phyloP scores from a whole-genome alignment of 2,888 invertebrate species.

The Cybosia mesomella region DNA sequence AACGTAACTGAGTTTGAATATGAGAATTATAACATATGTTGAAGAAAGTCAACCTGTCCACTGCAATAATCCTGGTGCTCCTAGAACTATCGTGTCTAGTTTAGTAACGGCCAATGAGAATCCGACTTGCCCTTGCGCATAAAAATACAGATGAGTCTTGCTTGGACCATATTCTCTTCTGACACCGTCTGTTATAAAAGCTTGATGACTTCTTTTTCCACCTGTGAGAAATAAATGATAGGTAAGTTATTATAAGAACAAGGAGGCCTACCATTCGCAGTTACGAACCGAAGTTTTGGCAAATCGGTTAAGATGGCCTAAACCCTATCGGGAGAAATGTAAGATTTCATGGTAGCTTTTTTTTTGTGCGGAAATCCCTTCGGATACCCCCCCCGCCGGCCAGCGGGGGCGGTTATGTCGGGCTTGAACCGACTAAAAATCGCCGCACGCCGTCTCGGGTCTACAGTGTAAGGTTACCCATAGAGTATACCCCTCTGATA shows the following conservation, averaged over 20 bases:
- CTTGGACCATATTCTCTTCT: slow-evolving; percentile 71
- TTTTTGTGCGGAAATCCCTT: too few relatives aligned
- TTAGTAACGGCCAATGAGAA: slow-evolving; percentile 81
- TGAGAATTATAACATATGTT: neutral
- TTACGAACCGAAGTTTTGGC: too few relatives aligned
- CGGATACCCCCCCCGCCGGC: too few relatives aligned
- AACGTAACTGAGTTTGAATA: neutral
- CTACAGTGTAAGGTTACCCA: too few relatives aligned
- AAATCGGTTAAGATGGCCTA: too few relatives aligned
- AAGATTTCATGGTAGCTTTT: too few relatives aligned
- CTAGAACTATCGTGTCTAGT: slow-evolving; percentile 80
- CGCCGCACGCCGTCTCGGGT: too few relatives aligned
- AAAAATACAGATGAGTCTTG: slow-evolving; percentile 74
- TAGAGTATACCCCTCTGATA: too few relatives aligned
- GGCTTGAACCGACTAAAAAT: too few relatives aligned
- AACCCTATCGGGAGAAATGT: too few relatives aligned
- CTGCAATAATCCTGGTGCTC: slow-evolving; percentile 88
- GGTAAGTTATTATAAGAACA: neutral
- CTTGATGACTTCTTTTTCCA: slow-evolving; percentile 55
- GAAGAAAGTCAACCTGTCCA: slow-evolving; percentile 83
- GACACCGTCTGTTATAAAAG: slow-evolving; percentile 60
- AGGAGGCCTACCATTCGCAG: too few relatives aligned
- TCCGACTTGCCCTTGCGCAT: slow-evolving; percentile 85
- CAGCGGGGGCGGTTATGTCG: too few relatives aligned
- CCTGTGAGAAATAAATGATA: slow-evolving; percentile 47